These are phyloP conservation scores for Apotomis capreana DNA, from an alignment of 2,888 invertebrate species.

Conservation along the genomic window DNA sequence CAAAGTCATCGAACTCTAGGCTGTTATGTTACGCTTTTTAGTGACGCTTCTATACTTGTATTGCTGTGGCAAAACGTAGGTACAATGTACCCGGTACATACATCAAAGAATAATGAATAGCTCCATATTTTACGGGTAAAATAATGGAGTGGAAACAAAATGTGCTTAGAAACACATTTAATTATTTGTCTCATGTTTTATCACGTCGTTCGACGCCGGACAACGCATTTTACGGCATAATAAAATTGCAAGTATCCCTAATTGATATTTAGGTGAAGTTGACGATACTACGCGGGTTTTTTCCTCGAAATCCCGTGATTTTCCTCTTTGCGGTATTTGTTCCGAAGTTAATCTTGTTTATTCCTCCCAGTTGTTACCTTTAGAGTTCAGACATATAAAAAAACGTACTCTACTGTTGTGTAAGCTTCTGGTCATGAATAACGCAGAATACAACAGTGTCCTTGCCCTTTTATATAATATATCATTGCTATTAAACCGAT, in stretches of 20 bases:
- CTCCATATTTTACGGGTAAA: conserved; percentile 3
- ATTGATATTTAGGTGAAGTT: conserved; percentile 56
- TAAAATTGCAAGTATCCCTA: conserved; percentile 54
- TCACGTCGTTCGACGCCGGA: conserved; percentile 52
- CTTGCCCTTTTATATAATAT: too few relatives aligned
- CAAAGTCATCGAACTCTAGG: too few relatives aligned
- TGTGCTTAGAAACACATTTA: conserved; percentile 46
- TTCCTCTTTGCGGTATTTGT: conserved; percentile 15
- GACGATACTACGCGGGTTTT: conserved; percentile 41
- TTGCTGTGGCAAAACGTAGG: too few relatives aligned
- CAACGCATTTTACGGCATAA: conserved; percentile 54
- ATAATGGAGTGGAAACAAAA: conserved; percentile 23
- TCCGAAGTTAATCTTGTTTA: conserved; percentile 14
- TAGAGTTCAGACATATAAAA: not conserved
- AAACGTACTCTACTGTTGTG: not conserved
- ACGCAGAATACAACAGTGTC: too few relatives aligned
- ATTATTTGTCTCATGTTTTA: conserved; percentile 52
- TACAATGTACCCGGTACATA: too few relatives aligned
- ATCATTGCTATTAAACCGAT: too few relatives aligned
- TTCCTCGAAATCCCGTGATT: conserved; percentile 33
- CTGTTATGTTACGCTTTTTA: too few relatives aligned
- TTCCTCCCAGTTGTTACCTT: conserved; percentile 5
- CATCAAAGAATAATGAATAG: not conserved
- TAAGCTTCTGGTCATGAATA: not conserved
- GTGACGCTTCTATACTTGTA: too few relatives aligned